A percentile compares a stretch with the other conserved stretches of the same genome.
phyloP scores from a whole-genome alignment of 2,113 vertebrate species.

The Himantopus leucocephalus region DNA sequence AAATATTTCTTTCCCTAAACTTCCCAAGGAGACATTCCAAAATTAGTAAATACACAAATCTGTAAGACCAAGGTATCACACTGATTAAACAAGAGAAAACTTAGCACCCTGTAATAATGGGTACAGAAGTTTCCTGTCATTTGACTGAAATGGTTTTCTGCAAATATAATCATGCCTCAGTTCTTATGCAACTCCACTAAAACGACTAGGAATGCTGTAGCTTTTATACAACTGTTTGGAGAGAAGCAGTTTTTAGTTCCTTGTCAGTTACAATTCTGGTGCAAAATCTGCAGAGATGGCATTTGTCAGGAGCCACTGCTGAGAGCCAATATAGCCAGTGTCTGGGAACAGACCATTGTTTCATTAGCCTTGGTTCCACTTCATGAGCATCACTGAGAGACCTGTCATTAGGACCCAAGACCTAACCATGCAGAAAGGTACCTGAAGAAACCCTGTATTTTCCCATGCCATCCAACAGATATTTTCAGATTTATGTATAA shows the following conservation, averaged over 20 bases:
- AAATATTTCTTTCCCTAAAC: background rate
- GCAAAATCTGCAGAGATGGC: background rate
- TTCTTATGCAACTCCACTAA: background rate
- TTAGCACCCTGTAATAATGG: fast-evolving
- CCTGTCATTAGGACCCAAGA: background rate
- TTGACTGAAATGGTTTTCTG: background rate
- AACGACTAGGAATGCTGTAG: background rate
- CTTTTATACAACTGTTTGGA: background rate
- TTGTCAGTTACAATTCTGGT: background rate
- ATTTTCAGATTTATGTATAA: background rate
- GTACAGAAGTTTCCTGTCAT: background rate
- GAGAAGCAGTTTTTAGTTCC: background rate
- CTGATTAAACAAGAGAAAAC: background rate
- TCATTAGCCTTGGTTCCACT: background rate
- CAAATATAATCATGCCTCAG: background rate
- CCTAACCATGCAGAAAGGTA: background rate
- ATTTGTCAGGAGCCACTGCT: background rate
- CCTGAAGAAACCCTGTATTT: background rate
- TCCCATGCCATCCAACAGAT: background rate
- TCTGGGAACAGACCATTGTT: background rate
- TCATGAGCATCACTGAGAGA: background rate
- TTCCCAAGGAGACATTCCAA: background rate
- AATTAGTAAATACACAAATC: background rate
- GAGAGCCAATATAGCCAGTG: fast-evolving
- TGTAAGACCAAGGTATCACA: background rate